Percentiles rank a stretch among this genome's conserved stretches.
Evolutionary conservation across 2,113 vertebrate species (phyloP).

Genomic region (Mormoops blainvillei): DNA sequence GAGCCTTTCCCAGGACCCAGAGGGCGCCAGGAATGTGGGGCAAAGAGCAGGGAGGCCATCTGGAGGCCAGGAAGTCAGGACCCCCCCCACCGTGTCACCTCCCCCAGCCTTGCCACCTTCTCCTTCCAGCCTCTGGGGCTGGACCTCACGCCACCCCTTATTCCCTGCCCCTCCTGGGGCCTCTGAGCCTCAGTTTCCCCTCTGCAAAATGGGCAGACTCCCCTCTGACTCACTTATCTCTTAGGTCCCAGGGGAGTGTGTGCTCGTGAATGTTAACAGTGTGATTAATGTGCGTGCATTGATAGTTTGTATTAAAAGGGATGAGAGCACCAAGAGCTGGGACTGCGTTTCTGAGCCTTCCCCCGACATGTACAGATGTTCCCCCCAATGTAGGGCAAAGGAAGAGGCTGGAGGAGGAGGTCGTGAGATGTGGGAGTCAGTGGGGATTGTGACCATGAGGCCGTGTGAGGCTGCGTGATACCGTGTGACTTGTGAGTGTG

Average conservation of each 20-base stretch:
- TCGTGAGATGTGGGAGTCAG: neutral
- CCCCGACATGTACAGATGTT: neutral
- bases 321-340: neutral
- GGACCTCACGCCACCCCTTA: neutral
- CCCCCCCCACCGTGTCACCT: neutral
- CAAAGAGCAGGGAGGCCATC: slow-evolving; percentile 41
- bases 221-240: neutral
- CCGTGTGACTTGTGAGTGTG: neutral
- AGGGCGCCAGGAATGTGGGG: slow-evolving; percentile 61
- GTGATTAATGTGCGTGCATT: neutral
- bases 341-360: neutral
- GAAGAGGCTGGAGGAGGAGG: neutral
- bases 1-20: slow-evolving; percentile 65
- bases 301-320: neutral
- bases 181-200: slow-evolving; percentile 37
- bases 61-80: neutral
- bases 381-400: neutral
- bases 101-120: neutral
- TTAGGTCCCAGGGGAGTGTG: neutral
- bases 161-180: neutral
- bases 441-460: neutral
- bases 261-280: neutral
- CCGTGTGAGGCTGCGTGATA: neutral
- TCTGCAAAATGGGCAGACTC: slow-evolving; percentile 10
- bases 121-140: neutral